A percentile compares a stretch with the other conserved stretches of the same genome.
phyloP scores from a whole-genome alignment of 2,797 vertebrate genomes.

The Percopsis omiscomaycus region DNA sequence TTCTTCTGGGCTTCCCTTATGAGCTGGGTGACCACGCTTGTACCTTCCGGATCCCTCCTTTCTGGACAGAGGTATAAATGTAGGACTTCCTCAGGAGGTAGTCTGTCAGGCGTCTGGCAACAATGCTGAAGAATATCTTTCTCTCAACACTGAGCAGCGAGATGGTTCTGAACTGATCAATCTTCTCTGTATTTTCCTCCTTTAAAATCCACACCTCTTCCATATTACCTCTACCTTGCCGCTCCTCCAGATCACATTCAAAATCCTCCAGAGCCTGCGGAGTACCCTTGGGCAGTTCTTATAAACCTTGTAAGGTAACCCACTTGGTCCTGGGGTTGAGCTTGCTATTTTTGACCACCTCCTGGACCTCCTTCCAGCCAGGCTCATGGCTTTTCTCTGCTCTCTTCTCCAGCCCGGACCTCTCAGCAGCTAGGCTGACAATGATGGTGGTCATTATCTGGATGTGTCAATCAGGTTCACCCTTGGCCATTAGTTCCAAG shows the following conservation, averaged over 20 bases:
- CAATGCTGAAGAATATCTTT: constrained; percentile 11
- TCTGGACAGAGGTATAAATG: constrained; percentile 3
- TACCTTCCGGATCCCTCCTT: constrained; percentile 7
- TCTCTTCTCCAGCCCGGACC: too few species aligned
- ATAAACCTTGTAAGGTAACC: not conserved
- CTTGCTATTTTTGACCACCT: not conserved
- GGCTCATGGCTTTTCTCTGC: too few species aligned
- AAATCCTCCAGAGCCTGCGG: not conserved
- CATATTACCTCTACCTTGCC: too few species aligned
- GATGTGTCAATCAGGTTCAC: constrained; percentile 1
- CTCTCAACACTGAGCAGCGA: constrained; percentile 5
- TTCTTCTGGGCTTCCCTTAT: not conserved
- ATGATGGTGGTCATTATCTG: constrained; percentile 1
- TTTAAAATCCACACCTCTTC: too few species aligned
- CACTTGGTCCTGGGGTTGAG: not conserved
- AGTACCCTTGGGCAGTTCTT: constrained; percentile 1
- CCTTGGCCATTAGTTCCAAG: not conserved
- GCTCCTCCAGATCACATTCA: too few species aligned
- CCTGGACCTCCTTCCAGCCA: too few species aligned
- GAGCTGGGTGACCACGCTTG: constrained; percentile 6
- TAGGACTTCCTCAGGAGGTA: constrained; percentile 9
- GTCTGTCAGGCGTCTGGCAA: constrained; percentile 1
- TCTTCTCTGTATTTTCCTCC: too few species aligned
- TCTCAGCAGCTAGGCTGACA: too few species aligned
- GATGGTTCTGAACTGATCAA: not conserved